These are phyloP conservation scores for Gastrophysa polygoni DNA, from an alignment of 2,888 invertebrate species.

Conservation along the genomic window DNA sequence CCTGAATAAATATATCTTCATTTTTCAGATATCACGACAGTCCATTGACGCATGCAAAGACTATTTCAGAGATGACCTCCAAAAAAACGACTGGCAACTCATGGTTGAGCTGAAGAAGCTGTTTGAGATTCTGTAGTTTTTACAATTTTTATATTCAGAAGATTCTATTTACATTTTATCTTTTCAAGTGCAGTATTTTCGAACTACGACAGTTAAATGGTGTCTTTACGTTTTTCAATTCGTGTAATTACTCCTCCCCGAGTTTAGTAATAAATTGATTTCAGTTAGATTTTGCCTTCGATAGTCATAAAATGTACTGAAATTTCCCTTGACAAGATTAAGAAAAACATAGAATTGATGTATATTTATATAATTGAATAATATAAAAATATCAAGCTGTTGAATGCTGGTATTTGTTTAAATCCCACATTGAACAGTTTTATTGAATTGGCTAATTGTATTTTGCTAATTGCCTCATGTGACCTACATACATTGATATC, in stretches of 20 bases:
- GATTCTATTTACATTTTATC: conserved; percentile 14
- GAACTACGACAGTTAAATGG: background rate
- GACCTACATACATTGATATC: too few relatives aligned
- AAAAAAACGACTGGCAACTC: conserved; percentile 97
- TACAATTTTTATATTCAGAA: conserved; percentile 11
- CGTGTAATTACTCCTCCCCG: too few relatives aligned
- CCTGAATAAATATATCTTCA: conserved; percentile 14
- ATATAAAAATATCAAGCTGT: conserved; percentile 24
- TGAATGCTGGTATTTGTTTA: conserved; percentile 8
- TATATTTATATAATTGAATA: conserved; percentile 34
- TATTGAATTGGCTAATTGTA: too few relatives aligned
- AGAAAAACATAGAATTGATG: conserved; percentile 21
- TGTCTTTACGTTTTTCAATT: background rate
- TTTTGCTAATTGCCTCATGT: too few relatives aligned
- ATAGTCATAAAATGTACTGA: background rate
- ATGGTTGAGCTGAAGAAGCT: conserved; percentile 98
- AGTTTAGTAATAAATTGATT: too few relatives aligned
- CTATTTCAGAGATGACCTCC: conserved; percentile 96
- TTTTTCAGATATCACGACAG: conserved; percentile 89
- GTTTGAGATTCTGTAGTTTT: conserved; percentile 87
- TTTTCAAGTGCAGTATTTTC: conserved; percentile 21
- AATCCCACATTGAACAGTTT: too few relatives aligned
- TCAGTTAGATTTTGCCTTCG: background rate
- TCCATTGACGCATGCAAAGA: conserved; percentile 99
- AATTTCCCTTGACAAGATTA: background rate